Base-by-base conservation (phyloP, 2,797 vertebrate species). In the Semaprochilodus insignis region DNA sequence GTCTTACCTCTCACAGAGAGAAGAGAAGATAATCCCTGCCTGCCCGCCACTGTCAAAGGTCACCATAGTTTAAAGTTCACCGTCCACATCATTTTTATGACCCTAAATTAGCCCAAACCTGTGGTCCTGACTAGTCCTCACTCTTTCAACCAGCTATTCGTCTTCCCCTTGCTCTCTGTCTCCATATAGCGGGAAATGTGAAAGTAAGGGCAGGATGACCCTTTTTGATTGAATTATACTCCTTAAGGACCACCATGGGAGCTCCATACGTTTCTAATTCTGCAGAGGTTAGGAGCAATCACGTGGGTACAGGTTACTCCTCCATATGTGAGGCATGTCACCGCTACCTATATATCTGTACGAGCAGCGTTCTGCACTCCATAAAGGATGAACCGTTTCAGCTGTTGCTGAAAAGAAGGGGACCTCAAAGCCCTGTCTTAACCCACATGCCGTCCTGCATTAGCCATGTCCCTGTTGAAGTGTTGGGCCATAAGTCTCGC, bases 241-340 rank as follows among this genome's bases (percentile, higher is more conserved):
- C 91, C 90, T 87, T 44, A 71, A 89, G 89, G 97, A 97, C 97
- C 97, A 97, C 97, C 97, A 80, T 90, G 94, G 88, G 89, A 88
- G 92, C 89, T 89, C 95, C 97, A 97, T 96, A 94, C 94, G 95
- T 94, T 97, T 97, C 93, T 95, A 96, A 96, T 97, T 97, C 96
- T 92, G 91, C 91, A 87, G 93, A 96, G 95, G 95, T 95, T 95
- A 94, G 93, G 92, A 95, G 94, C 94, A 52, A 95, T 96, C 94
- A 93, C 93, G 95, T 92, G 93, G 95, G 93, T 95, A 95, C 94
- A 94, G 87, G 94, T 92, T 94, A 94, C 95, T 97, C 95, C 95
- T 94, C 93, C 94, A 80, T 85, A 91, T 89, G 87, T 86, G 91
- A 92, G 92, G 94, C 91, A 88, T 88, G 91, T 96, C 94, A 95